Percentiles rank a stretch among this genome's conserved stretches.
Evolutionary conservation across 2,797 vertebrate species (phyloP).

Genomic region (Parambassis ranga): DNA sequence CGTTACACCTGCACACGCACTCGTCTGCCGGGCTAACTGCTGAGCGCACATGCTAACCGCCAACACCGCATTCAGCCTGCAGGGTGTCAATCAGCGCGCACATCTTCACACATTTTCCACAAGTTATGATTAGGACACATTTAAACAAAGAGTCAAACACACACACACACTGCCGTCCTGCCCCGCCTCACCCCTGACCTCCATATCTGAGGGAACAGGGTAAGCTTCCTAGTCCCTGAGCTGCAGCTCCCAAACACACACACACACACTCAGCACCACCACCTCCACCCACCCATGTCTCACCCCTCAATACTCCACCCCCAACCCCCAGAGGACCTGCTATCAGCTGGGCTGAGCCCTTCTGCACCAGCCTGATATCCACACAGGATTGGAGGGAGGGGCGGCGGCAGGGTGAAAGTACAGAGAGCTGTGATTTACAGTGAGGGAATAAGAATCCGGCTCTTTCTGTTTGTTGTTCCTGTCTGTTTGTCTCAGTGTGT

Average conservation of each 20-base stretch:
- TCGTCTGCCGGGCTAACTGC: constrained; percentile 5
- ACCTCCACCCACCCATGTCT: constrained; percentile 57
- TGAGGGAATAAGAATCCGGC: constrained; percentile 52
- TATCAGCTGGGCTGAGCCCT: constrained; percentile 78
- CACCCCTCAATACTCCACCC: constrained; percentile 54
- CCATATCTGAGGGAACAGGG: constrained; percentile 71
- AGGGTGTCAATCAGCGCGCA: constrained; percentile 19
- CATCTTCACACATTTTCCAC: constrained; percentile 7
- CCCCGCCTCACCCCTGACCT: constrained; percentile 70
- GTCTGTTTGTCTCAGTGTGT: constrained; percentile 41
- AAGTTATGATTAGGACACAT: constrained; percentile 17
- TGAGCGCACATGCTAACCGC: constrained; percentile 11
- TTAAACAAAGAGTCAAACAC: constrained; percentile 12
- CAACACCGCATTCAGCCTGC: background rate
- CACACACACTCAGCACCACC: constrained; percentile 8
- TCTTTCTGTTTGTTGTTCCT: constrained; percentile 56
- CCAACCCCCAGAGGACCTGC: constrained; percentile 72
- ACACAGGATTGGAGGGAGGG: constrained; percentile 66
- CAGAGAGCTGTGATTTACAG: constrained; percentile 73
- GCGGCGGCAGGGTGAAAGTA: constrained; percentile 47
- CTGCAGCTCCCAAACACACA: constrained; percentile 46
- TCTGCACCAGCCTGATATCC: constrained; percentile 80
- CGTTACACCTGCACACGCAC: constrained; percentile 57
- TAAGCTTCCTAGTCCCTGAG: constrained; percentile 73
- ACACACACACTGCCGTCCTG: constrained; percentile 31